These are phyloP conservation scores for Antrozous pallidus DNA, from an alignment of 2,797 vertebrate species.

Conservation along the genomic window DNA sequence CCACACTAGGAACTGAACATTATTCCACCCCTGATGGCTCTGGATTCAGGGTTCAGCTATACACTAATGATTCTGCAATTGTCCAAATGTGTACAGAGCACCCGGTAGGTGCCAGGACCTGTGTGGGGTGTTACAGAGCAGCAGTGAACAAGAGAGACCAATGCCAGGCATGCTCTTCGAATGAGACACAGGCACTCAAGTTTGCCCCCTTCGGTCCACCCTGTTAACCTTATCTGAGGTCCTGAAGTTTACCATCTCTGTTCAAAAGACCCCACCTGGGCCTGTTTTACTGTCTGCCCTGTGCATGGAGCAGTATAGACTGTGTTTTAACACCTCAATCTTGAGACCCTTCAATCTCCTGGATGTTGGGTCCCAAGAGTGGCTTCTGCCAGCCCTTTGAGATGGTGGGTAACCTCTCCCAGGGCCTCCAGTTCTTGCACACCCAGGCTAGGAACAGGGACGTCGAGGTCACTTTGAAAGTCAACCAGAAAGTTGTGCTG, in stretches of 20 bases:
- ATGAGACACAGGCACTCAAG: not conserved
- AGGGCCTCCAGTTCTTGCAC: not conserved
- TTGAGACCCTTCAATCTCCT: not conserved
- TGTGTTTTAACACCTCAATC: no score
- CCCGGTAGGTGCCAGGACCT: fast-evolving
- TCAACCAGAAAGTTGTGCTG: constrained; percentile 83
- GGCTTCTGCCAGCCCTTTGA: not conserved
- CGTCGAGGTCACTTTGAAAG: constrained; percentile 80
- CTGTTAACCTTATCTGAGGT: fast-evolving
- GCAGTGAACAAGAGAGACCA: not conserved
- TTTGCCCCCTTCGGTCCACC: not conserved
- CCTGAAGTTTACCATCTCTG: not conserved
- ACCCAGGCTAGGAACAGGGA: constrained; percentile 82
- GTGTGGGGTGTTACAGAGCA: not conserved
- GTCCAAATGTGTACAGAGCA: not conserved
- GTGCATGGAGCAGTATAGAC: fast-evolving
- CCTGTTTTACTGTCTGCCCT: not conserved
- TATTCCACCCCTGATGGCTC: not conserved
- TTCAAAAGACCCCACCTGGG: not conserved
- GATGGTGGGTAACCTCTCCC: not conserved
- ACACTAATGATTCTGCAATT: not conserved
- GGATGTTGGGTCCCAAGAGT: not conserved
- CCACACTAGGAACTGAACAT: no score
- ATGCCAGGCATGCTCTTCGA: not conserved
- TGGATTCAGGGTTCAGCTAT: not conserved